Evolutionary conservation across 2,888 invertebrate genomes (phyloP).

Genomic region (Bimastos eiseni): DNA sequence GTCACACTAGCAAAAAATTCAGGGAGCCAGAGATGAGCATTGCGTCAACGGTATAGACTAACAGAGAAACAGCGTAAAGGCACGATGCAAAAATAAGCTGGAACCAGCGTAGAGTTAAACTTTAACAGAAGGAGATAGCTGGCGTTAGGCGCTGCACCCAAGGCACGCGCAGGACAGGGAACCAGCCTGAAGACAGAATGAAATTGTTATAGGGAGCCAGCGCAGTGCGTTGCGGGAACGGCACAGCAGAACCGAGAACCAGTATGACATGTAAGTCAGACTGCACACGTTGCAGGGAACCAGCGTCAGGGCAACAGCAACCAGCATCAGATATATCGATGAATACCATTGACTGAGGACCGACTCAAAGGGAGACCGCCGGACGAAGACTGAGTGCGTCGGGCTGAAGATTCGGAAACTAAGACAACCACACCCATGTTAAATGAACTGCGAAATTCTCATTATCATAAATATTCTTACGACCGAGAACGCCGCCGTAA

Average conservation of each 20-base stretch:
- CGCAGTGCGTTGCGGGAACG: too few species aligned
- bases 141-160: too few species aligned
- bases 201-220: too few species aligned
- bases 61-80: not conserved
- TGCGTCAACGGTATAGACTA: not conserved
- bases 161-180: too few species aligned
- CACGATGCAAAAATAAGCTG: too few species aligned
- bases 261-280: too few species aligned
- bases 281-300: too few species aligned
- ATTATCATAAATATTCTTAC: slow-evolving; percentile 13
- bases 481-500: not conserved
- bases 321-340: not conserved
- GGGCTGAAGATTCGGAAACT: not conserved
- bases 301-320: not conserved
- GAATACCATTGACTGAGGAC: not conserved
- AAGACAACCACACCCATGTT: not conserved
- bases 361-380: not conserved
- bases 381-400: not conserved
- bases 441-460: not conserved
- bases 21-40: too few species aligned
- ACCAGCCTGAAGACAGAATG: not conserved
- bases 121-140: not conserved
- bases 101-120: too few species aligned
- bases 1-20: too few species aligned
- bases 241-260: too few species aligned